Base-by-base conservation (phyloP, 2,113 vertebrate species). In the Colaptes auratus region DNA sequence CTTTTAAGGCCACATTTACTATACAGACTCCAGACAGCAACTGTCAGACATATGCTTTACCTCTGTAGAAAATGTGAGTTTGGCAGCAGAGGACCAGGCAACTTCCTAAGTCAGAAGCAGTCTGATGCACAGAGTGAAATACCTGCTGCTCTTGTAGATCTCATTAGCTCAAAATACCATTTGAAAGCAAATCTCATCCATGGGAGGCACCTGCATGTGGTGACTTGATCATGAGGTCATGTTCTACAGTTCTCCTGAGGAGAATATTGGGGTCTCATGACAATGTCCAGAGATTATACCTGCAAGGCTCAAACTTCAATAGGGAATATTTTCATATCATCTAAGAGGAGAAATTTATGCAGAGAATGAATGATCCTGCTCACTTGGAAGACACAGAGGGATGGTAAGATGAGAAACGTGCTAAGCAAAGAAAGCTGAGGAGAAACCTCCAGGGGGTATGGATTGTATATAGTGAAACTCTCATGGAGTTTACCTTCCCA, bases 1-100 rank as follows among this genome's bases (percentile, higher is more conserved):
- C 28, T 93, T 83, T 75, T 88, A 88, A 83, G 53, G 55, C 23
- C 35, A 91, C 64, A 50, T 74, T 92, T 89, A 71, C 80, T 59
- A 75, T 33, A 27, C 35, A 78, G 48, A 83, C 25, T 76, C 35
- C 28, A 82, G 84, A 60, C 31, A 80, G 33, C 64, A 86, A 27
- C 31, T 71, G 52, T 70, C 52, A 89, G 72, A 58, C 56, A 39
- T 46, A 77, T 36, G 64, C 83, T 95, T 81, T 53, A 48, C 69
- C 85, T 95, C 69, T 81, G 52, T 48, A 25, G 53, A 82, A 82
- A 66, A 66, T 46, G 82, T 7, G 10, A 39, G 16, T 66, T 46
- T 88, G 60, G 71, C 30, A 65, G 48, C 25, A 81, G 36, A 88
- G 31, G 65, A 67, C 53, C 64, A 52, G 36, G 33, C 11, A 86